Evolutionary conservation across 1,140 invertebrate species (phyloP), one percentile per base, ranked within the genome.

Genomic region (Lepidurus arcticus): DNA sequence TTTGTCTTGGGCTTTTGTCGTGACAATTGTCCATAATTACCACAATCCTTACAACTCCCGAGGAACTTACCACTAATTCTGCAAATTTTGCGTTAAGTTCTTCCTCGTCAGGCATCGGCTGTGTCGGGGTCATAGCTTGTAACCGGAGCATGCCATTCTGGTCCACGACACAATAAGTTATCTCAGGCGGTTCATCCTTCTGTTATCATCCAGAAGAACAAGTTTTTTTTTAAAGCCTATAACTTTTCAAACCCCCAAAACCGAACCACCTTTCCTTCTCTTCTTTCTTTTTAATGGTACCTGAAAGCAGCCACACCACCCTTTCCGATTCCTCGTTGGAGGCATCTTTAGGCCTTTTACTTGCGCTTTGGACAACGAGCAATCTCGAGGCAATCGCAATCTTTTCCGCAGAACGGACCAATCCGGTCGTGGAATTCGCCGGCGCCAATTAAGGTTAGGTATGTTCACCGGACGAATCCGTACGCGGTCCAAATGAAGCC

Each of bases 41-140:
- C 2, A 75, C 74, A 21, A 26, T 13, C n/a, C 6, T 75, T 21
- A 24, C 74, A 7, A 16, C 2, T 44, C 7, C 78, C 21, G 10
- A 34, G 21, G n/a, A 81, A 89, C 90, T 88, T 85, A 93, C 92
- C 84, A 98, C 95, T 76, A 97, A 89, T 85, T 97, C 95, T 5
- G 94, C 91, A 86, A 98, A 98, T 87, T 95, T 96, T 76, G 91
- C 90, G 86, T 97, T 94, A 74, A 98, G 87, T 85, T 98, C 95
- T 81, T 94, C 93, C 83, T 95, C 92, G 7, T 92, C 89, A 3
- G 96, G 96, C 93, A 97, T 96, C 1, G 95, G 95, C 82, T 93
- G 88, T 43, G 94, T 92, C 81, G 93, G 91, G 77, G 93, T 93
- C 86, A 96, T 88, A 11, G 92, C 92, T 88, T 96, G 91, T 83